A percentile compares a stretch with the other conserved stretches of the same genome.
phyloP scores from a whole-genome alignment of 2,888 invertebrate genomes.

The Cheilosia grossa region DNA sequence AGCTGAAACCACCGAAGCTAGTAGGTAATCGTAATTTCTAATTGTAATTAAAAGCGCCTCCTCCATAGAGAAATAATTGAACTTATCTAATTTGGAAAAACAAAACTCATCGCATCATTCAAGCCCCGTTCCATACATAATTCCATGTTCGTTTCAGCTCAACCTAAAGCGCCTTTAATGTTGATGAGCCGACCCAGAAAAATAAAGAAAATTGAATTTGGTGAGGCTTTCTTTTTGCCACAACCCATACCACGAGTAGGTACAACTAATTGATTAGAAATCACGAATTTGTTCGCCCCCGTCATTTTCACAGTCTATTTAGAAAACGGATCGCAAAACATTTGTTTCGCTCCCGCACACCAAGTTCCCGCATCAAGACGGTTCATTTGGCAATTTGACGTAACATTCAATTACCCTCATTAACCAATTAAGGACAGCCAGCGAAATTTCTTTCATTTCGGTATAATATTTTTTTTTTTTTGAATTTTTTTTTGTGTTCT shows the following conservation, averaged over 20 bases:
- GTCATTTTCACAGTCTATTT: slow-evolving; percentile 7
- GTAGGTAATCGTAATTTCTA: no score
- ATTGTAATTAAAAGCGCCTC: no score
- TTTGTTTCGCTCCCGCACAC: neutral
- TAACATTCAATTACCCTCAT: slow-evolving; percentile 49
- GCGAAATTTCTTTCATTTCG: slow-evolving; percentile 20
- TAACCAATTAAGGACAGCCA: slow-evolving; percentile 49
- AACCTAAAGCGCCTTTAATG: no score
- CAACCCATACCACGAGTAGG: neutral
- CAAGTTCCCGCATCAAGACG: neutral
- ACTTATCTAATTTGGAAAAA: no score
- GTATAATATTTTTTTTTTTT: neutral
- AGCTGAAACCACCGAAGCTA: no score
- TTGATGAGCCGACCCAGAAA: no score
- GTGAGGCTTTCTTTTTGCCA: neutral
- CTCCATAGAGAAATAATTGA: no score
- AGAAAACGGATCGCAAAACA: slow-evolving; percentile 1
- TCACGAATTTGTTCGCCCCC: neutral
- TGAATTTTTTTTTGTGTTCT: neutral
- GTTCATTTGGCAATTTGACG: slow-evolving; percentile 16
- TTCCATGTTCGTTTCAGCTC: no score
- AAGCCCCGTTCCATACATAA: no score
- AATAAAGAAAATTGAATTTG: neutral
- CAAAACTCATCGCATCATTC: no score
- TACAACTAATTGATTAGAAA: slow-evolving; percentile 23